Evolutionary conservation across 2,888 invertebrate species (phyloP).

Genomic region (Brassicogethes aeneus): DNA sequence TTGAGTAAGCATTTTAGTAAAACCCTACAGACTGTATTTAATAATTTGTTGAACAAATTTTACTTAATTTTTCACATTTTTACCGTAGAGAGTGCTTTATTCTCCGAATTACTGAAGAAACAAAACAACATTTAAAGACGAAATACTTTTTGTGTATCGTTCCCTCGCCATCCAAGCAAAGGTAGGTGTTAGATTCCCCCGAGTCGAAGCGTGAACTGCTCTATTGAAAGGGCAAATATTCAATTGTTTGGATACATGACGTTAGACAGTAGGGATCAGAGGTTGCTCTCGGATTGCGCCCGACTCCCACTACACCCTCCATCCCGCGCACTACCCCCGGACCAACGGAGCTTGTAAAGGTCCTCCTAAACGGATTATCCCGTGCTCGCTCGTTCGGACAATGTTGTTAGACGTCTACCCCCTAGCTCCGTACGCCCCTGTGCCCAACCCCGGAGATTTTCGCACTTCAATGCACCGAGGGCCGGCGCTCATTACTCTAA

Average conservation of each 20-base stretch:
- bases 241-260: neutral
- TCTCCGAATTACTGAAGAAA: too few relatives aligned
- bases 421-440: slow-evolving; percentile 13
- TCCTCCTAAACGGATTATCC: slow-evolving; percentile 36
- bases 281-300: neutral
- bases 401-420: slow-evolving; percentile 33
- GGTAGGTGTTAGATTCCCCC: neutral
- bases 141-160: too few relatives aligned
- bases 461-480: slow-evolving; percentile 33
- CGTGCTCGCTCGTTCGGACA: slow-evolving; percentile 38
- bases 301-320: neutral
- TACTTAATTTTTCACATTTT: too few relatives aligned
- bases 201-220: neutral
- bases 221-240: neutral
- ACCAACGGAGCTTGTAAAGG: slow-evolving; percentile 37
- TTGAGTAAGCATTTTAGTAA: too few relatives aligned
- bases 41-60: too few relatives aligned
- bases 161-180: neutral
- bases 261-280: neutral
- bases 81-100: too few relatives aligned
- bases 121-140: too few relatives aligned
- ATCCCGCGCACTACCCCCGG: slow-evolving; percentile 13
- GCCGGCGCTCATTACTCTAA: neutral
- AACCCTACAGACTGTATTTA: too few relatives aligned
- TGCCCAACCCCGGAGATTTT: too few relatives aligned